Conservation (phyloP, 2,888 invertebrate genomes). For the Nesidiocoris tenuis region DNA sequence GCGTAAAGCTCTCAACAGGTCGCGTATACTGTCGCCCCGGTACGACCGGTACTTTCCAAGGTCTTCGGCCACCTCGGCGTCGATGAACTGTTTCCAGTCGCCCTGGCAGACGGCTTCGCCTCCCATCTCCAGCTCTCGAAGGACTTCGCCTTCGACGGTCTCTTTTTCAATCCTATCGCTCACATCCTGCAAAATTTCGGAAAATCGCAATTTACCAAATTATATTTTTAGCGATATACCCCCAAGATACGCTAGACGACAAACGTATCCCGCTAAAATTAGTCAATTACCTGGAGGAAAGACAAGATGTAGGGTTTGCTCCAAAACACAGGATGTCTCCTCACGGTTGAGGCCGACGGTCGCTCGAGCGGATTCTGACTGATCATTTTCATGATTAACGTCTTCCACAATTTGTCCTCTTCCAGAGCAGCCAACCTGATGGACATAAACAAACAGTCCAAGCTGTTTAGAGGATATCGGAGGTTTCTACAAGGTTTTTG, state of each 20-base stretch:
- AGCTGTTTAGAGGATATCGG: too few relatives aligned
- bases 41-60: conserved; percentile 88
- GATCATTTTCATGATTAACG: conserved; percentile 79
- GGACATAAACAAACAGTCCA: too few relatives aligned
- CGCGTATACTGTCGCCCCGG: conserved; percentile 82
- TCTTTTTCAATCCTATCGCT: conserved; percentile 95
- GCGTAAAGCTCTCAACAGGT: conserved; percentile 87
- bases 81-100: conserved; percentile 86
- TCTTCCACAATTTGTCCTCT: conserved; percentile 49
- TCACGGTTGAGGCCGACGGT: conserved; percentile 76
- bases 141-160: conserved; percentile 61
- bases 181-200: conserved; percentile 85
- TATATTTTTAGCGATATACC: not conserved
- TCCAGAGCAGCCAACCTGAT: conserved; percentile 43
- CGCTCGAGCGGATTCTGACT: conserved; percentile 67
- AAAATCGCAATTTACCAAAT: not conserved
- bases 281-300: conserved; percentile 81
- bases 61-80: conserved; percentile 81
- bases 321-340: conserved; percentile 94
- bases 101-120: conserved; percentile 64
- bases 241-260: not conserved
- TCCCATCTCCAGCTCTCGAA: conserved; percentile 67
- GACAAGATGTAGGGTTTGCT: conserved; percentile 73
- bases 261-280: too few relatives aligned
- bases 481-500: too few relatives aligned